These are phyloP conservation scores for Xylocampa areola DNA, from an alignment of 2,888 invertebrate genomes.

Conservation along the genomic window DNA sequence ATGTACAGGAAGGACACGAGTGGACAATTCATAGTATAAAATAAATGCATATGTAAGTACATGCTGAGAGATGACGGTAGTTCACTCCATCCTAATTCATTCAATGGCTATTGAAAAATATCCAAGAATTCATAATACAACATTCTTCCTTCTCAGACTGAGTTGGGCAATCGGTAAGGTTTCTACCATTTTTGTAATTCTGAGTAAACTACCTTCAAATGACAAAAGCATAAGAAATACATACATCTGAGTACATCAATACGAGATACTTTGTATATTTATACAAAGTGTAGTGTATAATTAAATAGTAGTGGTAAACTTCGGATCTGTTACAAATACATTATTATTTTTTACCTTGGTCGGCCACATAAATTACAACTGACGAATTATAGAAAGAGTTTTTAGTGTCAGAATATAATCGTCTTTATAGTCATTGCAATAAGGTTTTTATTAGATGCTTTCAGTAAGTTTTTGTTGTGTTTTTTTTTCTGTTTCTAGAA, in stretches of 20 bases:
- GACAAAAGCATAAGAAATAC: conserved; percentile 26
- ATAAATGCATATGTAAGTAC: conserved; percentile 57
- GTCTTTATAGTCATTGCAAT: background rate
- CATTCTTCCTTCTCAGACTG: no score
- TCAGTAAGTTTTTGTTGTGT: no score
- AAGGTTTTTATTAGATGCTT: background rate
- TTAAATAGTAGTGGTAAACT: conserved; percentile 3
- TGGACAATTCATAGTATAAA: conserved; percentile 44
- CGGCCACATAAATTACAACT: background rate
- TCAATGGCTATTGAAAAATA: no score
- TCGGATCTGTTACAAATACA: conserved; percentile 23
- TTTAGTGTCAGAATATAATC: background rate
- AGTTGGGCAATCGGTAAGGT: background rate
- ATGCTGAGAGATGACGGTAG: conserved; percentile 15
- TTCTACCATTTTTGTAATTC: background rate
- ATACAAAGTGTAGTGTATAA: conserved; percentile 11
- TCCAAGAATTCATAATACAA: no score
- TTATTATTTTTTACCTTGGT: conserved; percentile 5
- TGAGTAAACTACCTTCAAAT: conserved; percentile 16
- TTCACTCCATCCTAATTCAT: conserved; percentile 3
- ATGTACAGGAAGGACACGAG: conserved; percentile 48
- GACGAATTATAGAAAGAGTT: background rate
- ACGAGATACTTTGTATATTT: no score
- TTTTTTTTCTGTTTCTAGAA: background rate
- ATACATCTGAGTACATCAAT: conserved; percentile 24